These are phyloP conservation scores for Acheta domesticus DNA, from an alignment of 2,888 invertebrate genomes.

Conservation along the genomic window DNA sequence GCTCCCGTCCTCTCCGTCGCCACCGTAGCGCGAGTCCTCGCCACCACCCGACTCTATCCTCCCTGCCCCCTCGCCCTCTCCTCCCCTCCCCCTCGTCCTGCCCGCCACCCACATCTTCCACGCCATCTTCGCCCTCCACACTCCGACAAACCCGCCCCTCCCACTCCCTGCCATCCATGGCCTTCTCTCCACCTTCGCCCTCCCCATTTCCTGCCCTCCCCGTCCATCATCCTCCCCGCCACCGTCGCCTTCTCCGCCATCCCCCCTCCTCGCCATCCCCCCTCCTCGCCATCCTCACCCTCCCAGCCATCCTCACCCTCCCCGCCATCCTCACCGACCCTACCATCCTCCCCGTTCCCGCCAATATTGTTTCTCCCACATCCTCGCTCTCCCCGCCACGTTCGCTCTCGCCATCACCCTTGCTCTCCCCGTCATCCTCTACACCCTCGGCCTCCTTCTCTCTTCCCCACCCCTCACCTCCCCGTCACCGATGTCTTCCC, in stretches of 20 bases:
- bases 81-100: too few species aligned
- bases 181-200: rapidly evolving
- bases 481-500: neutral
- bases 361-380: too few species aligned
- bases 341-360: neutral
- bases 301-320: neutral
- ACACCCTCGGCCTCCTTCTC: too few species aligned
- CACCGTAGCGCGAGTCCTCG: too few species aligned
- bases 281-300: neutral
- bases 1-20: too few species aligned
- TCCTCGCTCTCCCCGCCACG: neutral
- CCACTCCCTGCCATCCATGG: neutral
- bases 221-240: neutral
- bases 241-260: neutral
- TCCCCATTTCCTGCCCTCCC: neutral
- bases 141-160: rapidly evolving
- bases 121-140: neutral
- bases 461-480: neutral
- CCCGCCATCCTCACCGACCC: too few species aligned
- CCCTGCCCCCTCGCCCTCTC: too few species aligned
- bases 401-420: neutral
- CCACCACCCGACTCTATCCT: too few species aligned
- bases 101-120: neutral
- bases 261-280: neutral
- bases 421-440: neutral